These are phyloP conservation scores for Brachionus paranguensis DNA, from an alignment of 1,140 invertebrate species.

Conservation along the genomic window DNA sequence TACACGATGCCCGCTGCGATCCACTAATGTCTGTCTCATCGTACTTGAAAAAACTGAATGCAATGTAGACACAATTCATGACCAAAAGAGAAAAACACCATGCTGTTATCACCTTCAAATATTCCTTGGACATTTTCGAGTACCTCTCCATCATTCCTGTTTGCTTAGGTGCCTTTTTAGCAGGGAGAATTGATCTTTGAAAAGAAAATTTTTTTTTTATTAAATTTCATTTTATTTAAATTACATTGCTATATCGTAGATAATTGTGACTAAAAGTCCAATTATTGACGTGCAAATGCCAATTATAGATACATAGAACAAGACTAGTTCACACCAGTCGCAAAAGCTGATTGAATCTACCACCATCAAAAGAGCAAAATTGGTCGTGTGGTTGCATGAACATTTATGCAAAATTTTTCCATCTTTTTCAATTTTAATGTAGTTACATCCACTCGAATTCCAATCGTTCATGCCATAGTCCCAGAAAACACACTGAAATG, in stretches of 20 bases:
- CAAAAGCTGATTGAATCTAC: not conserved
- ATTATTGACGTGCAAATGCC: not conserved
- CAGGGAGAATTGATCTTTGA: not conserved
- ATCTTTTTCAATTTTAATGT: not conserved
- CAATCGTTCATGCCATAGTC: not conserved
- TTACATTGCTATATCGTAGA: constrained; percentile 6
- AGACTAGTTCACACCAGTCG: not conserved
- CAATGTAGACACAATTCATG: constrained; percentile 5
- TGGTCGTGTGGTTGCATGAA: not conserved
- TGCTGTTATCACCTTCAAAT: not conserved
- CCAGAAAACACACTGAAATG: not conserved
- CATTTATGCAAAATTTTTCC: not conserved
- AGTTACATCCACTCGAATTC: not conserved
- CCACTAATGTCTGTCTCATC: not conserved
- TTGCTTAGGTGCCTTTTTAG: not conserved
- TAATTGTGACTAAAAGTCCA: not conserved
- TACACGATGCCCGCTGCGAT: not conserved
- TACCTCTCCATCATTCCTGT: not conserved
- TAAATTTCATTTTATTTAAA: too few species aligned
- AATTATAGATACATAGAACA: constrained; percentile 21
- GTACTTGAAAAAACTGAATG: constrained; percentile 20
- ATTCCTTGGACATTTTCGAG: not conserved
- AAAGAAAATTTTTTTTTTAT: not conserved
- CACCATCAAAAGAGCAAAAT: constrained; percentile 25
- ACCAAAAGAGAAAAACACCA: not conserved